Base-by-base conservation (phyloP, 2,113 vertebrate genomes). In the Bubalus kerabau region DNA sequence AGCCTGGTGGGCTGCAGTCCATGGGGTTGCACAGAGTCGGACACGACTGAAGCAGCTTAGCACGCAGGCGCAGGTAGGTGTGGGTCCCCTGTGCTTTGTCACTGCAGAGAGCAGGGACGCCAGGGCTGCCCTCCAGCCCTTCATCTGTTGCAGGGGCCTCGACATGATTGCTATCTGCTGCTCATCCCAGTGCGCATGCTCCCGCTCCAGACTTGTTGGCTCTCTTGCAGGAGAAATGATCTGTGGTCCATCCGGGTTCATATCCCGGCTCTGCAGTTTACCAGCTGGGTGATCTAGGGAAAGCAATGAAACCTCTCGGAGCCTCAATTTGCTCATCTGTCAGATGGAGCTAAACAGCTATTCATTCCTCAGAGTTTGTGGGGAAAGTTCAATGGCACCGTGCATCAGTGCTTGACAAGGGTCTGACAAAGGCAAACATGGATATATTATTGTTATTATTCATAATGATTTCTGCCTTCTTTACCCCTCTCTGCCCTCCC, bases 161-260 rank as follows among this genome's bases (percentile, higher is more conserved):
- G 1, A 14, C 11, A 36, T 1, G 4, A 19, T 54, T 0, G 1
- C 48, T 36, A 4, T 3, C 78, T 48, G 32, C 2, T 13, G 32
- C 59, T 26, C 5, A 52, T 6, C 3, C 12, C 56, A 3, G 16
- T 4, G 30, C 4, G 3, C 19, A 9, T 4, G 1, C 2, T 6
- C 6, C 6, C 12, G 2, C 57, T 23, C 64, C 9, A 12, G 12
- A 30, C 80, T 14, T 86, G 16, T 26, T 76, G 40, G 40, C 57
- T 43, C 16, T 71, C 13, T 0, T 2, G 23, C 15, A 8, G 50
- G 10, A 24, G 62, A 9, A 59, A 16, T 17, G 40, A 28, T 67
- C 13, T 46, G 28, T 5, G 10, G 56, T 64, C n/a, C 21, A 9
- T n/a, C 54, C 19, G 28, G 46, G 24, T 32, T 76, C 36, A 12